Base-by-base conservation (phyloP, 2,797 vertebrate species). In the Saxicola maurus region DNA sequence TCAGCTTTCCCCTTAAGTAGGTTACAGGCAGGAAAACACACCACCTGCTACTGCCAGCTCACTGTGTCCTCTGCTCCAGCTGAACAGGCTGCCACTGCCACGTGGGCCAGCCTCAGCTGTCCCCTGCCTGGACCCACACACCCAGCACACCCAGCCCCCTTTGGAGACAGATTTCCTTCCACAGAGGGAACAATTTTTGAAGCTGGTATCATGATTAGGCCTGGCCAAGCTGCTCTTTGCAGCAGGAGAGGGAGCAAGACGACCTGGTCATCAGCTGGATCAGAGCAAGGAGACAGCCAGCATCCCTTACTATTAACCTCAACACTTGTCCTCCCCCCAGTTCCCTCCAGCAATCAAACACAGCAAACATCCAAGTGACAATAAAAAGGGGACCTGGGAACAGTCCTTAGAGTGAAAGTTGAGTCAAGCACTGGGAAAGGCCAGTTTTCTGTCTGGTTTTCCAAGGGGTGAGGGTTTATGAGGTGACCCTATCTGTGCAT, bases 1-100 rank as follows among this genome's bases (percentile, higher is more conserved):
- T 89, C 82, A 91, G 87, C 69, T 75, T 86, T 83, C 28, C 48
- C 42, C 52, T 86, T 87, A 86, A 91, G 79, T 66, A 95, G 92
- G 93, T 90, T 92, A 91, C 66, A 65, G 84, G 30, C 88, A 89
- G 94, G 89, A 90, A 89, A 89, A 77, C 3, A 42, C 81, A 89
- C 68, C 81, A 75, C 48, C 82, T 85, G 68, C 78, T 80, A 7
- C 51, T 66, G 83, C 83, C 83, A 86, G 88, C 33, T 77, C 53
- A 24, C 1, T 19, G 78, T 87, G 53, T 71, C 68, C 75, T 82
- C 84, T 94, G 84, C 82, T 88, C 75, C 79, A 89, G 92, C 67
- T 24, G 43, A 78, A 56, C 57, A 74, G 67, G 62, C 82, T 85
- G 71, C 76, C 51, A 31, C 43, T 10, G 7, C 31, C 73, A 38